Evolutionary conservation across 30 jellyfish, hydroid and myxozoan genomes (phyloP).

Genomic region (Clytia hemisphaerica): DNA sequence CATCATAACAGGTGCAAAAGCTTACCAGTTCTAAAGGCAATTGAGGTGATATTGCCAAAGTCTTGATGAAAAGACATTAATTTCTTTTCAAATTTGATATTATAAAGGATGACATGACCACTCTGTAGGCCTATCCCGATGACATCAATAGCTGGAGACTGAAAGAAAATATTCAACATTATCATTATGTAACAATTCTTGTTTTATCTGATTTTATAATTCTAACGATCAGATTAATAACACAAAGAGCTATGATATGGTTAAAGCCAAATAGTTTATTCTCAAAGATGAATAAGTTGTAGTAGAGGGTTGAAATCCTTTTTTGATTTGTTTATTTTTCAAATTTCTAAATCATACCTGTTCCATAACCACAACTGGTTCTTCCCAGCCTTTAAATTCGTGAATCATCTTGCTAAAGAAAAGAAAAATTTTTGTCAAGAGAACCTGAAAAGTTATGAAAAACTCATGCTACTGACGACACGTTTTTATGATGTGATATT

Average conservation of each 20-base stretch:
- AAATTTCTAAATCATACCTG: too few species aligned
- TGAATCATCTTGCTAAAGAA: constrained; percentile 47
- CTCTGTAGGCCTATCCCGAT: constrained; percentile 73
- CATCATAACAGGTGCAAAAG: too few species aligned
- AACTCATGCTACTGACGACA: too few species aligned
- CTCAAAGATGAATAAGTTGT: neutral
- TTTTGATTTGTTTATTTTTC: too few species aligned
- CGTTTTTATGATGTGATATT: too few species aligned
- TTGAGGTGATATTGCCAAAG: constrained; percentile 81
- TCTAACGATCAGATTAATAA: too few species aligned
- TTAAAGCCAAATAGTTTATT: neutral
- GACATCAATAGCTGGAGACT: constrained; percentile 97
- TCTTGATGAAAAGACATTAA: constrained; percentile 75
- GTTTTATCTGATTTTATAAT: too few species aligned
- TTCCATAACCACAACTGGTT: constrained; percentile 57
- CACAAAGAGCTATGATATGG: too few species aligned
- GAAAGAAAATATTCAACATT: too few species aligned
- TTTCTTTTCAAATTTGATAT: constrained; percentile 63
- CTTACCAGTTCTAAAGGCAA: constrained; percentile 86
- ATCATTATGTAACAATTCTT: too few species aligned
- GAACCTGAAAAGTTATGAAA: too few species aligned
- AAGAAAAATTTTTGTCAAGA: too few species aligned
- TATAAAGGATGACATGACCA: constrained; percentile 62
- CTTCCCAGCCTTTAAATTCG: constrained; percentile 87
- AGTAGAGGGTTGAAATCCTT: neutral